phyloP scores from a whole-genome alignment of 1,140 invertebrate genomes.

The Diorhabda elongata region DNA sequence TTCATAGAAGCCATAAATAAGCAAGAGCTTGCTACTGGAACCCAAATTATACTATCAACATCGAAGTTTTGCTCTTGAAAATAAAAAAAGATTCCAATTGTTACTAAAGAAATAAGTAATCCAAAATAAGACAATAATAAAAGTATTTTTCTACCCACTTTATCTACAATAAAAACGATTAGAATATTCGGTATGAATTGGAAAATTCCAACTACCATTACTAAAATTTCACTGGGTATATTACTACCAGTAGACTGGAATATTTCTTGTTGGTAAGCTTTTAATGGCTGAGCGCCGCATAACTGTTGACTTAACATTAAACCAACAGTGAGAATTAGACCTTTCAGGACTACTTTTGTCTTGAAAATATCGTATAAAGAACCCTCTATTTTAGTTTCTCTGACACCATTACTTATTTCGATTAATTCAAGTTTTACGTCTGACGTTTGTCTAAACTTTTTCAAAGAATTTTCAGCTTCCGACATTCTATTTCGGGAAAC shows the following conservation, averaged over 20 bases:
- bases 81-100: slow-evolving; percentile 37
- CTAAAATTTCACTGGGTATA: slow-evolving; percentile 53
- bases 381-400: background rate
- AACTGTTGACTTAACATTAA: slow-evolving; percentile 85
- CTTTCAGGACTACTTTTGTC: background rate
- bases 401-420: background rate
- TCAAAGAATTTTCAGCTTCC: slow-evolving; percentile 51
- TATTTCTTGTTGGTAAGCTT: slow-evolving; percentile 74
- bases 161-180: slow-evolving; percentile 72
- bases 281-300: slow-evolving; percentile 79
- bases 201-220: slow-evolving; percentile 75
- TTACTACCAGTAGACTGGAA: slow-evolving; percentile 61
- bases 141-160: slow-evolving; percentile 65
- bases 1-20: slow-evolving; percentile 34
- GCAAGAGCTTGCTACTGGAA: slow-evolving; percentile 33
- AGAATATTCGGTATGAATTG: slow-evolving; percentile 70
- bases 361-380: background rate
- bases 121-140: slow-evolving; percentile 65
- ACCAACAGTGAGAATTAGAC: slow-evolving; percentile 46
- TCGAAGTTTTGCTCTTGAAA: slow-evolving; percentile 26
- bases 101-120: slow-evolving; percentile 46
- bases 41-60: slow-evolving; percentile 32
- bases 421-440: background rate
- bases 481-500: slow-evolving; percentile 55
- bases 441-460: background rate